phyloP scores from a whole-genome alignment of 2,113 vertebrate genomes.

The Atractosteus spatula region DNA sequence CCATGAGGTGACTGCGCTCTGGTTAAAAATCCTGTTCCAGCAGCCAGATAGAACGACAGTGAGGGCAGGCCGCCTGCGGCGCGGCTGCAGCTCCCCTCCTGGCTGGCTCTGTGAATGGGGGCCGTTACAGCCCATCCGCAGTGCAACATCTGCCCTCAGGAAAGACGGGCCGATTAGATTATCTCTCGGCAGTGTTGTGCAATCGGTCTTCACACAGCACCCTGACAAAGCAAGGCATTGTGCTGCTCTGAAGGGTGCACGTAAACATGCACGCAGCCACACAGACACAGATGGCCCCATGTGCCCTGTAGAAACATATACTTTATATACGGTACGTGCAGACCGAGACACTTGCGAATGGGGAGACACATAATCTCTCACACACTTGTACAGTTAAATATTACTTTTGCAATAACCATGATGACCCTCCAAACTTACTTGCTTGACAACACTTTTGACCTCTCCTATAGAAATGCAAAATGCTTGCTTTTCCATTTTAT shows the following conservation, averaged over 20 bases:
- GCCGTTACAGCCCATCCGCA: too few relatives aligned
- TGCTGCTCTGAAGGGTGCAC: neutral
- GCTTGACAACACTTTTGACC: neutral
- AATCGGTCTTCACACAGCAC: neutral
- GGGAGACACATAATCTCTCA: neutral
- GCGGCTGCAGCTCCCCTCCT: too few relatives aligned
- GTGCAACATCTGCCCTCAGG: too few relatives aligned
- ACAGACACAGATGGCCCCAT: neutral
- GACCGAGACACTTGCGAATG: neutral
- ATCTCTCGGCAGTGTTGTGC: neutral
- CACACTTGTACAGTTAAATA: conserved; percentile 4
- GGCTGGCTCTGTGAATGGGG: too few relatives aligned
- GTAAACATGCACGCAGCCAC: neutral
- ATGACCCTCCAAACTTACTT: neutral
- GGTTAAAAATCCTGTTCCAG: too few relatives aligned
- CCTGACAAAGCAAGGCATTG: conserved; percentile 1
- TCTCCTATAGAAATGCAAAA: neutral
- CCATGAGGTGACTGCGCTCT: too few relatives aligned
- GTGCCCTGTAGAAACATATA: neutral
- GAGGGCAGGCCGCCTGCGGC: too few relatives aligned
- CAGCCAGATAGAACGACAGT: too few relatives aligned
- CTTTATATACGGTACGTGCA: neutral
- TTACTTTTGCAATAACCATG: neutral
- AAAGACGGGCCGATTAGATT: neutral
- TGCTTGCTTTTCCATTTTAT: too few relatives aligned